Evolutionary conservation across 2,113 vertebrate genomes (phyloP), one percentile per base, ranked within the genome.

Genomic region (Clinocottus analis): DNA sequence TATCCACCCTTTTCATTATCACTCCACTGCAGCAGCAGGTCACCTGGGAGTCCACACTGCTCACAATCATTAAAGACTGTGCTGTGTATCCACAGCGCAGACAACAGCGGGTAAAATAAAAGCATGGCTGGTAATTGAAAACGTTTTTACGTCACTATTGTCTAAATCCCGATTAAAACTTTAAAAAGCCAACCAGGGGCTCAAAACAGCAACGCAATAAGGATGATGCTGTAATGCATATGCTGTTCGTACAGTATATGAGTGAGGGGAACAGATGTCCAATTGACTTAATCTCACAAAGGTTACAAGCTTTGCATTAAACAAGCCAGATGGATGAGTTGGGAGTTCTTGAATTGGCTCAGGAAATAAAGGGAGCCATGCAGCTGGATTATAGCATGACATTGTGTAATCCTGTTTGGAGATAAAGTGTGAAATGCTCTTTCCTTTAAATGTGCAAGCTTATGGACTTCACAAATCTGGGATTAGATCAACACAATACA

Each of bases 1-100:
- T 78, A 67, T 84, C 90, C 90, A 65, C 89, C 94, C 90, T 90
- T 90, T 93, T 90, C 92, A 94, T 94, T 93, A 94, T 92, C 94
- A 90, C 93, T 87, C 89, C 72, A 75, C 90, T 66, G 85, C 83
- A 79, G 53, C 79, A 77, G 72, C 37, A 47, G 55, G 89, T 83
- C 94, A 91, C 89, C 60, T 63, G 93, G 92, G 93, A 94, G 56
- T 73, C 71, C 73, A 88, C 75, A 0, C 56, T 75, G 76, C 82
- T 88, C 83, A 88, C 87, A 72, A 84, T 89, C 85, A 92, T 93
- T 93, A 93, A 83, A 82, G 72, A 77, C 79, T 79, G 84, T 75
- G 84, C 85, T 79, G 85, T 77, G 80, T 77, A 58, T 88, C 87
- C 83, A 81, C 85, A 83, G 85, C 63, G 65, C 29, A 72, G 84